phyloP scores from a whole-genome alignment of 2,113 vertebrate species.

The Chascanopsetta lugubris region DNA sequence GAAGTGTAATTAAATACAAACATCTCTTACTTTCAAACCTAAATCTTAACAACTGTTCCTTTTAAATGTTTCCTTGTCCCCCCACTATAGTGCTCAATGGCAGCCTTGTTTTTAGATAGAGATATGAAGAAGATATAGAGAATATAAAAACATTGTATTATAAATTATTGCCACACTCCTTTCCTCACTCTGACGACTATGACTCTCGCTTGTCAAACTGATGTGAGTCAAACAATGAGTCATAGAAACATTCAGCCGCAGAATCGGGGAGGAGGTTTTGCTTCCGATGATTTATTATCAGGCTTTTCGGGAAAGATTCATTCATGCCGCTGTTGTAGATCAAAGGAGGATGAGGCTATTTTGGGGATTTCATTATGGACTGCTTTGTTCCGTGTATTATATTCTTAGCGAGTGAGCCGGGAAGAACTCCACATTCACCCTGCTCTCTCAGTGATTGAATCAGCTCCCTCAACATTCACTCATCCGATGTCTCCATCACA shows the following conservation, averaged over 20 bases:
- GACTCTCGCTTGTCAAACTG: neutral
- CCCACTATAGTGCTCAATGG: too few species aligned
- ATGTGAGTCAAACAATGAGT: neutral
- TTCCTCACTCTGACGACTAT: too few species aligned
- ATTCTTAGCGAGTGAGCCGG: conserved; percentile 37
- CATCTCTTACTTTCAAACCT: too few species aligned
- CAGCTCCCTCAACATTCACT: conserved; percentile 1
- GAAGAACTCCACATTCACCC: neutral
- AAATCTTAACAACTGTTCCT: too few species aligned
- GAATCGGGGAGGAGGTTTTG: neutral
- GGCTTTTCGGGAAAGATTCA: neutral
- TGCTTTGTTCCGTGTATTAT: conserved; percentile 10
- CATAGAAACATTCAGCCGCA: neutral
- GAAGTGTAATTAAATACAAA: too few species aligned
- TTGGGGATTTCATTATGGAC: conserved; percentile 39
- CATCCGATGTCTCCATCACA: conserved; percentile 15
- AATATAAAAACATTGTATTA: too few species aligned
- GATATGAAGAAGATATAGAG: too few species aligned
- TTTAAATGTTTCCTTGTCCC: too few species aligned
- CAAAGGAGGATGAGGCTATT: conserved; percentile 25
- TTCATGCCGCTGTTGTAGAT: neutral
- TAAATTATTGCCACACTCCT: too few species aligned
- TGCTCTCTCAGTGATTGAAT: neutral
- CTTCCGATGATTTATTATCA: conserved; percentile 1
- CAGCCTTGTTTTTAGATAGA: too few species aligned